Percentiles rank a stretch among this genome's conserved stretches.
phyloP scores from a whole-genome alignment of 2,888 invertebrate species.

The Amorpha juglandis region DNA sequence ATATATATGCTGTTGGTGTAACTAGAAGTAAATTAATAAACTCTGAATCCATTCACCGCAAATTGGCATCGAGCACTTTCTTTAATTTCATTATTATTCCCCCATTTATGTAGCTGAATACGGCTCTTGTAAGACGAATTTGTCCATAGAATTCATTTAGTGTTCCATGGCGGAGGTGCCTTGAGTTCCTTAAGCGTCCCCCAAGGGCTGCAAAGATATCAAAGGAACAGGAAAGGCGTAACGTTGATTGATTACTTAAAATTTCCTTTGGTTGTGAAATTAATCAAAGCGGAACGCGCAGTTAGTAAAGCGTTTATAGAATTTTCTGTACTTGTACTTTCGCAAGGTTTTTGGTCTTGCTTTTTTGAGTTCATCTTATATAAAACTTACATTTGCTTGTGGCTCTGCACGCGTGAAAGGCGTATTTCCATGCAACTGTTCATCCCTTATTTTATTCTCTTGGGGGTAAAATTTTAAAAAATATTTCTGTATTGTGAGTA shows the following conservation, averaged over 20 bases:
- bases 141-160: slow-evolving; percentile 25
- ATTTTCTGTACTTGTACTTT: slow-evolving; percentile 30
- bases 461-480: no score
- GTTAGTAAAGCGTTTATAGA: slow-evolving; percentile 35
- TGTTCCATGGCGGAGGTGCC: slow-evolving; percentile 26
- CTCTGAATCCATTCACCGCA: no score
- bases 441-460: no score
- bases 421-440: no score
- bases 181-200: slow-evolving; percentile 34
- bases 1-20: no score
- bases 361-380: no score
- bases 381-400: no score
- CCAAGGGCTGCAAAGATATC: slow-evolving; percentile 41
- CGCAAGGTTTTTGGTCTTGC: neutral
- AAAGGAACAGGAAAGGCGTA: slow-evolving; percentile 44
- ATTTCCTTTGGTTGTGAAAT: slow-evolving; percentile 37
- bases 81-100: neutral
- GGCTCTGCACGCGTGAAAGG: no score
- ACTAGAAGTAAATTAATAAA: no score
- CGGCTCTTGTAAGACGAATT: neutral
- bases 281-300: slow-evolving; percentile 35
- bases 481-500: no score
- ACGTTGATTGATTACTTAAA: slow-evolving; percentile 50
- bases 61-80: no score
- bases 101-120: neutral